Evolutionary conservation across 35 echinoderm and acorn worm genomes (phyloP), one percentile per base, ranked within the genome.

Genomic region (Ophioderma brevispina): DNA sequence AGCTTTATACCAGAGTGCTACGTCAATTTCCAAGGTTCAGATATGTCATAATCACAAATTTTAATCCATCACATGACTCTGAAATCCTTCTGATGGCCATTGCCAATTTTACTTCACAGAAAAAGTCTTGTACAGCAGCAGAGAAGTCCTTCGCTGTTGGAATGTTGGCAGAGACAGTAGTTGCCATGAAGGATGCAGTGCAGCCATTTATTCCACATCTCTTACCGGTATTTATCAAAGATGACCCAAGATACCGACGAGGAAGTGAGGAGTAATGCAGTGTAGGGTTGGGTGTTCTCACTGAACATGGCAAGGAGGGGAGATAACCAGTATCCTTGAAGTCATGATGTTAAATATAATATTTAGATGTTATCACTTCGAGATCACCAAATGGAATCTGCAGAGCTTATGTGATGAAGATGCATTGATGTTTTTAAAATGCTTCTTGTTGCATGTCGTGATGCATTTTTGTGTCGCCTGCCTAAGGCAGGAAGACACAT

Each of bases 121-220:
- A 98, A 90, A 95, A 93, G 40, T 83, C 83, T 19, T 95, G 93
- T 37, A 56, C 93, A 37, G 64, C 76, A 33, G 77, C 96, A 0
- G 96, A 98, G 79, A 98, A 98, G 81, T 98, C 96, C 5, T 98
- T 98, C 88, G 90, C 93, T 2, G 90, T 83, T 32, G 96, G 96
- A 4, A 85, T 92, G 17, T 78, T 98, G 36, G 92, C 96, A 11
- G 96, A 98, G 88, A 95, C 87, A 0, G 79, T 98, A 1, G 91
- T 92, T 75, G 90, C 90, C 30, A 87, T 98, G 96, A 88, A 87
- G 64, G 86, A 49, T 21, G 31, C 64, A 30, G 78, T 95, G 37
- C 76, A 41, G 33, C 93, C 96, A 11, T 98, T 98, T 84, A 76
- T 85, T 3, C 86, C 85, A 10, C 93, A 95, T 80, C 94, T 98